Evolutionary conservation across 2,797 vertebrate species (phyloP), one percentile per base, ranked within the genome.

Genomic region (Pseudochromis fuscus): DNA sequence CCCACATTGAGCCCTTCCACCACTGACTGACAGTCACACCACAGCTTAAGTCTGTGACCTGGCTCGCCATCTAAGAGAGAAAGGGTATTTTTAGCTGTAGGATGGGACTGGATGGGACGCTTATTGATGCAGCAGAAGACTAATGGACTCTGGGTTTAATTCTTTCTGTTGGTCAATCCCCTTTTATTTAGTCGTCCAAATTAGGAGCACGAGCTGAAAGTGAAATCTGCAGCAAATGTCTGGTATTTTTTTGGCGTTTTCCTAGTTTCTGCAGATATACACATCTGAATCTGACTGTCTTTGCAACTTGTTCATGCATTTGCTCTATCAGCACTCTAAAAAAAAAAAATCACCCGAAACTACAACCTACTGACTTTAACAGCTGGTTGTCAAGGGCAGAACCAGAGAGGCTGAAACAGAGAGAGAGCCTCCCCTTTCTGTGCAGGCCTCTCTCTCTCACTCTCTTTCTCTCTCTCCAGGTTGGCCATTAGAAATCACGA

Each of bases 401-500:
- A 67, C 27, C 24, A n/a, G 64, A 80, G 68, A 75, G 55, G 46
- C 56, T 66, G 31, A 9, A 44, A 69, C 57, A 57, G 48, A 48
- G 25, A 70, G 28, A 51, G 52, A 50, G 67, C 79, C 76, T 78
- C 72, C 69, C 40, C 37, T 53, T 66, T 78, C 76, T 68, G 74
- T 78, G 50, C 27, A 52, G 71, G 69, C 70, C 76, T 82, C 80
- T 81, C 75, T 72, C 62, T 75, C 66, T 49, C 55, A 25, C 69
- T 50, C 72, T 49, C 66, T 52, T 60, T 44, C 49, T 59, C 75
- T 46, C 82, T 71, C 64, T 66, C 67, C 85, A 90, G 81, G 84
- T 87, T 88, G 87, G 75, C 86, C 88, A 87, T 92, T 88, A 86
- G 85, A 92, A 90, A 89, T 86, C 69, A 85, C 21, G 70, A 81